A percentile compares a stretch with the other conserved stretches of the same genome.
Evolutionary conservation across 2,888 invertebrate genomes (phyloP).

Genomic region (Cantharis nigra): DNA sequence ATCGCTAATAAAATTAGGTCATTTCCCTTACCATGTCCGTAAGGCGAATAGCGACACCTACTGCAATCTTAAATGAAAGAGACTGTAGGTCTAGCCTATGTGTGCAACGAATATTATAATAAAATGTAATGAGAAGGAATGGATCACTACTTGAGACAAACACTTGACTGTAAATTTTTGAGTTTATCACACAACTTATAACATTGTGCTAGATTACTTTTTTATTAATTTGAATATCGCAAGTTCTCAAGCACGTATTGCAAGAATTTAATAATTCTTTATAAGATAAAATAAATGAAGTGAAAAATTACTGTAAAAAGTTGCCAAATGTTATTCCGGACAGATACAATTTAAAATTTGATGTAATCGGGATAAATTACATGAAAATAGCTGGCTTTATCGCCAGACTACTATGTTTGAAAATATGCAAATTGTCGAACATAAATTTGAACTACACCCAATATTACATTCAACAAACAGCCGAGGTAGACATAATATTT

Average conservation of each 20-base stretch:
- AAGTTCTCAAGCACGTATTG: background rate
- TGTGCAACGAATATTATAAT: background rate
- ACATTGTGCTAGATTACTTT: background rate
- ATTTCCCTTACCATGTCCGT: no score
- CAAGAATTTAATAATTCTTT: background rate
- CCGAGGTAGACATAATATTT: background rate
- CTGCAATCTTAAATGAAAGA: background rate
- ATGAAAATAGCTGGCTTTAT: background rate
- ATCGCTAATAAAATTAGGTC: no score
- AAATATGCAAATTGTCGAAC: background rate
- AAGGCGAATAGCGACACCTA: background rate
- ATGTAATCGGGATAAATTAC: background rate
- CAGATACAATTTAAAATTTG: background rate
- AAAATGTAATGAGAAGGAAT: background rate
- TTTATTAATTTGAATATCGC: background rate
- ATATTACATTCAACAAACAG: background rate
- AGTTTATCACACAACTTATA: background rate
- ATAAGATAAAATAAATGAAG: background rate
- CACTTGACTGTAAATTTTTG: background rate
- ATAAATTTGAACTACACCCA: background rate
- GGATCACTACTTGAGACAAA: background rate
- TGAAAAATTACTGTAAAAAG: background rate
- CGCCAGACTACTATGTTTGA: background rate
- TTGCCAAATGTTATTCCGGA: background rate
- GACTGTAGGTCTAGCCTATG: background rate